These are phyloP conservation scores for Pluvianellus socialis DNA, from an alignment of 2,113 vertebrate genomes.

Conservation along the genomic window DNA sequence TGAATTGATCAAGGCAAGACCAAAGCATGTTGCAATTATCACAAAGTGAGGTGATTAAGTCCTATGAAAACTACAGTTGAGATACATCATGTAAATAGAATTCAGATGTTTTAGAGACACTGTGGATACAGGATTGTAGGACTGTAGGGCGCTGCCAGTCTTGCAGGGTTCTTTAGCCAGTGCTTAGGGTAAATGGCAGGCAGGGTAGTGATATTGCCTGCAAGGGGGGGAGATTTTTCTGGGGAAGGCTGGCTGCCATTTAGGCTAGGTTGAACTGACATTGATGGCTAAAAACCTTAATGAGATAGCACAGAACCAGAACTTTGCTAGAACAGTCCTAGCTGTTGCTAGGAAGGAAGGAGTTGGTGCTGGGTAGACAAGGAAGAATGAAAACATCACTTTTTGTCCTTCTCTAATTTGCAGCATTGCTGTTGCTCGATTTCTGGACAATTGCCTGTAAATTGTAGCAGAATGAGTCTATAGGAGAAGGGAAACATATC, in stretches of 20 bases:
- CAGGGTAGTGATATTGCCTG: background rate
- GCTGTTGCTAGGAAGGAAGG: background rate
- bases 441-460: background rate
- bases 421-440: background rate
- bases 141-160: background rate
- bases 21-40: background rate
- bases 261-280: background rate
- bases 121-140: background rate
- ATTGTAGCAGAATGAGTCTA: background rate
- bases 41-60: background rate
- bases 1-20: slow-evolving; percentile 22
- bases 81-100: background rate
- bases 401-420: background rate
- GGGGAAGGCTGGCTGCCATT: background rate
- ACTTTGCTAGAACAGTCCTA: background rate
- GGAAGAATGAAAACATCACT: background rate
- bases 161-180: background rate
- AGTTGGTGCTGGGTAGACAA: background rate
- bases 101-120: background rate
- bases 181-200: background rate
- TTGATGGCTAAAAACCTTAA: background rate
- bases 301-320: background rate
- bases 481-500: background rate
- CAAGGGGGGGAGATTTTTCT: background rate
- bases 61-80: background rate